These are phyloP conservation scores for Achlya flavicornis DNA, from an alignment of 2,888 invertebrate genomes.

Conservation along the genomic window DNA sequence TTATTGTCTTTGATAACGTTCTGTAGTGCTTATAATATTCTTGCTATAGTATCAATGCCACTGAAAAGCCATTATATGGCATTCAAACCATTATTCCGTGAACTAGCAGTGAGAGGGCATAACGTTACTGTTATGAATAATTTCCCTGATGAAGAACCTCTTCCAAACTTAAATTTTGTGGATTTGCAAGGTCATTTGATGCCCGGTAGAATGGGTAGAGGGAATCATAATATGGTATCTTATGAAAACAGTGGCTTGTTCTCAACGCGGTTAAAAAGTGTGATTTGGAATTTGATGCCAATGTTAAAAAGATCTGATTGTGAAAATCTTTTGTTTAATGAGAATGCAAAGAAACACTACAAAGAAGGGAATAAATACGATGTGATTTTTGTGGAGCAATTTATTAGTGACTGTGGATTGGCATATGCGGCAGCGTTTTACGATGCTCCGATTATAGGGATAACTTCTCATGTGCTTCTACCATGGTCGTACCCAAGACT, in stretches of 20 bases:
- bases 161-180: conserved; percentile 82
- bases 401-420: conserved; percentile 72
- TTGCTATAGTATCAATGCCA: conserved; percentile 82
- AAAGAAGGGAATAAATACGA: conserved; percentile 59
- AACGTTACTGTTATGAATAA: conserved; percentile 85
- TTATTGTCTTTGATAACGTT: background rate
- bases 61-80: conserved; percentile 87
- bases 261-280: conserved; percentile 33
- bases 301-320: conserved; percentile 38
- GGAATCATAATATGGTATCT: conserved; percentile 26
- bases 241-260: conserved; percentile 35
- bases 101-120: conserved; percentile 84
- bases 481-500: conserved; percentile 75
- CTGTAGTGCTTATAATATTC: conserved; percentile 65
- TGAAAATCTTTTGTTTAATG: conserved; percentile 50
- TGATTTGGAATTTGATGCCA: conserved; percentile 31
- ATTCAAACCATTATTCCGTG: conserved; percentile 82
- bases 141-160: conserved; percentile 72
- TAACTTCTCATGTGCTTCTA: conserved; percentile 77
- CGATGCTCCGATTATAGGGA: conserved; percentile 78
- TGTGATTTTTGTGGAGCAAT: conserved; percentile 75
- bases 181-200: conserved; percentile 53
- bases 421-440: conserved; percentile 62
- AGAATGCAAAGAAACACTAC: conserved; percentile 47
- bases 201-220: conserved; percentile 20